Evolutionary conservation across 2,888 invertebrate genomes (phyloP).

Genomic region (Lottia scabra): DNA sequence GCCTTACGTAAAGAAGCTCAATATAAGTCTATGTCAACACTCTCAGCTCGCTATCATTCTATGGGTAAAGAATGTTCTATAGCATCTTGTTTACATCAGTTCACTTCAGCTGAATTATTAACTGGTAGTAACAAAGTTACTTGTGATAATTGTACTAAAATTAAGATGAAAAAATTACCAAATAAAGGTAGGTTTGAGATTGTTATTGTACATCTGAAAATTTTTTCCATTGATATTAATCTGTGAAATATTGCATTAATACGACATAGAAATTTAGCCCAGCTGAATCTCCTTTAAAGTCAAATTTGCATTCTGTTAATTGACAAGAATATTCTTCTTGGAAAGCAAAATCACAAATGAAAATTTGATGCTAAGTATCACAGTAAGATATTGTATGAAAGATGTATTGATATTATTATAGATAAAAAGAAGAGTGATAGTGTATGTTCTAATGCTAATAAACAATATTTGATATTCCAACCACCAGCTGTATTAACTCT

Average conservation of each 20-base stretch:
- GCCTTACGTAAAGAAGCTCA: conserved; percentile 26
- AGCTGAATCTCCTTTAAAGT: too few relatives aligned
- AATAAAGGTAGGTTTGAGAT: conserved; percentile 22
- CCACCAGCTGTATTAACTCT: conserved; percentile 94
- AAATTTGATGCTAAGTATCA: too few relatives aligned
- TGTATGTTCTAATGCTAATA: conserved; percentile 71
- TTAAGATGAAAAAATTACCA: conserved; percentile 21
- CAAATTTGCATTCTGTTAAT: too few relatives aligned
- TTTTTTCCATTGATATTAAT: too few relatives aligned
- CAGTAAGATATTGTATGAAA: too few relatives aligned
- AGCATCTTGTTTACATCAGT: conserved; percentile 90
- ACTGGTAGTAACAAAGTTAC: conserved; percentile 93
- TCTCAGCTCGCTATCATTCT: conserved; percentile 72
- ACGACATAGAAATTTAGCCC: too few relatives aligned
- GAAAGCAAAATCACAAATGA: too few relatives aligned
- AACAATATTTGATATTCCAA: conserved; percentile 79
- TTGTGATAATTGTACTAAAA: conserved; percentile 86
- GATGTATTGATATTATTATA: conserved; percentile 32
- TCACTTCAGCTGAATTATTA: conserved; percentile 90
- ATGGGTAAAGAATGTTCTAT: conserved; percentile 74
- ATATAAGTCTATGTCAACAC: conserved; percentile 33
- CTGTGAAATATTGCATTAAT: too few relatives aligned
- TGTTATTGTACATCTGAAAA: too few relatives aligned
- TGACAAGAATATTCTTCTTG: too few relatives aligned
- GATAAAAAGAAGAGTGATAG: conserved; percentile 51